Evolutionary conservation across 2,113 vertebrate genomes (phyloP).

Genomic region (Gulo gulo): DNA sequence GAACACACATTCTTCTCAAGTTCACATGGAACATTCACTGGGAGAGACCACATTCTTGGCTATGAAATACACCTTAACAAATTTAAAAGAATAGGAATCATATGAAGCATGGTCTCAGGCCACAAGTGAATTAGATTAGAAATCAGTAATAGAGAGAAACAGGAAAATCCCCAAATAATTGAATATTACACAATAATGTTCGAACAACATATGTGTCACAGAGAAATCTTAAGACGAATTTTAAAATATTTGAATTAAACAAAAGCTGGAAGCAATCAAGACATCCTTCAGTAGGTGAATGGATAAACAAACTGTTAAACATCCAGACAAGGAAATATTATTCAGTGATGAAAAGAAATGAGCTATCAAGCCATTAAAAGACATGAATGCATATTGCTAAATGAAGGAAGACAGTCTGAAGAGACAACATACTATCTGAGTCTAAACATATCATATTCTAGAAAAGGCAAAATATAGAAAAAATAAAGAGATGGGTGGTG

Average conservation of each 20-base stretch:
- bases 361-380: neutral
- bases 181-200: neutral
- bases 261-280: neutral
- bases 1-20: neutral
- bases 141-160: neutral
- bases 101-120: neutral
- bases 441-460: neutral
- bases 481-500: neutral
- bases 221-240: neutral
- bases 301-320: neutral
- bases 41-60: neutral
- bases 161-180: neutral
- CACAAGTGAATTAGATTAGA: neutral
- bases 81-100: neutral
- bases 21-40: neutral
- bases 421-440: neutral
- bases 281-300: neutral
- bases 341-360: neutral
- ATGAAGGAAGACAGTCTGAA: neutral
- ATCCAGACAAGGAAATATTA: neutral
- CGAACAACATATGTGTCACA: neutral
- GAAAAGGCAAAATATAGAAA: neutral
- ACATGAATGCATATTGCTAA: neutral
- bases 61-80: neutral
- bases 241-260: neutral